A percentile compares a stretch with the other conserved stretches of the same genome.
Conservation (phyloP, 2,888 invertebrate species). For the Leucozona laternaria region DNA sequence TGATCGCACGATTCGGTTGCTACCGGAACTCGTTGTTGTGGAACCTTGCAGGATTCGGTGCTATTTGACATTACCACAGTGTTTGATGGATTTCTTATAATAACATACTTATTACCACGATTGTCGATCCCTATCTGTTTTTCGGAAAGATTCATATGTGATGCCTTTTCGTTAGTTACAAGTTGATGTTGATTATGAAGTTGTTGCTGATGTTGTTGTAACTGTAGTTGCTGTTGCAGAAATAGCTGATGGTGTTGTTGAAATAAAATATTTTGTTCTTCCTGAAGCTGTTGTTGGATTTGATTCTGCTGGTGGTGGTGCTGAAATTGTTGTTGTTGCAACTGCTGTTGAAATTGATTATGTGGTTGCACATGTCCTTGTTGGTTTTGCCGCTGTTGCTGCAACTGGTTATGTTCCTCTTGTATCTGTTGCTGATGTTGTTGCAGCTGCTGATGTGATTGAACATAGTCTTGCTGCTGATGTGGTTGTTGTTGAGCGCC, state of each 20-base stretch:
- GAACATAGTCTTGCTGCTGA: constrained; percentile 19
- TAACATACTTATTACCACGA: constrained; percentile 82
- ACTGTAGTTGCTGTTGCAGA: constrained; percentile 60
- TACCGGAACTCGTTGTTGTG: constrained; percentile 10
- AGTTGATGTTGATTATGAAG: constrained; percentile 46
- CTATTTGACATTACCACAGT: constrained; percentile 46
- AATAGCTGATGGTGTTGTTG: constrained; percentile 60
- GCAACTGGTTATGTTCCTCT: constrained; percentile 59
- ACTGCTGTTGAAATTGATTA: constrained; percentile 75
- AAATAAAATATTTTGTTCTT: constrained; percentile 53
- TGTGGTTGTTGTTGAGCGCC: constrained; percentile 4
- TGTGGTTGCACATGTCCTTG: constrained; percentile 33
- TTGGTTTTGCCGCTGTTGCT: constrained; percentile 23
- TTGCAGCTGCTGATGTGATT: constrained; percentile 18
- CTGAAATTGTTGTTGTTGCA: constrained; percentile 76
- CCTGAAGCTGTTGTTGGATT: constrained; percentile 56
- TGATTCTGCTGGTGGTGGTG: constrained; percentile 58
- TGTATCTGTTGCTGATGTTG: constrained; percentile 34
- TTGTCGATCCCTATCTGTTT: constrained; percentile 78
- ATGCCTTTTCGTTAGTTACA: constrained; percentile 42
- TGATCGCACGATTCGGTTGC: background rate
- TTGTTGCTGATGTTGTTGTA: constrained; percentile 46
- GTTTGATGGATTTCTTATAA: constrained; percentile 77
- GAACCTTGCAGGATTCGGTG: constrained; percentile 54
- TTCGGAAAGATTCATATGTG: constrained; percentile 38